Conservation (phyloP, 2,888 invertebrate species). For the Aelia acuminata region DNA sequence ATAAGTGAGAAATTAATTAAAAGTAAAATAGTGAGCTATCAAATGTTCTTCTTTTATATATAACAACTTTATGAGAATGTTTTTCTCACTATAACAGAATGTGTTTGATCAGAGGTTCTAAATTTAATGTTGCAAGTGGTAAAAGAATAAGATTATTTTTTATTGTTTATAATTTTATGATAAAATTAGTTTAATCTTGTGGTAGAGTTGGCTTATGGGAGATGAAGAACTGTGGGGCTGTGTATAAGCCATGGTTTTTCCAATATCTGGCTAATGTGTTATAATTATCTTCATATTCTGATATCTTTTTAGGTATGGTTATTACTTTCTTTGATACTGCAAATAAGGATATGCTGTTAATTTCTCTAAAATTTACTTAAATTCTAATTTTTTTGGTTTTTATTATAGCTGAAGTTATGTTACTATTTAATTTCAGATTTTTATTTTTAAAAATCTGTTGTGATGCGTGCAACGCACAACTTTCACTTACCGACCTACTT, state of each 20-base stretch:
- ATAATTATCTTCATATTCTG: constrained; percentile 53
- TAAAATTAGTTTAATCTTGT: not conserved
- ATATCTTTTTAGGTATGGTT: constrained; percentile 36
- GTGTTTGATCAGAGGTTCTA: too few relatives aligned
- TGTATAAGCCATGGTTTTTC: constrained; percentile 22
- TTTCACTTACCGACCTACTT: too few relatives aligned
- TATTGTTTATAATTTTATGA: not conserved
- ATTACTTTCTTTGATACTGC: not conserved
- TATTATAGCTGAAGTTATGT: too few relatives aligned
- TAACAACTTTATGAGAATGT: too few relatives aligned
- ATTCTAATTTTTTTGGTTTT: not conserved
- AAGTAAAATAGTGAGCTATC: too few relatives aligned
- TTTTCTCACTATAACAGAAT: too few relatives aligned
- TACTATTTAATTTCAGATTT: too few relatives aligned
- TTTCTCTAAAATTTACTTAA: not conserved
- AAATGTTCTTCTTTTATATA: too few relatives aligned
- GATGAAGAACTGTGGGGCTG: not conserved
- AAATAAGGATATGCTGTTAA: not conserved
- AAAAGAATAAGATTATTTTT: not conserved
- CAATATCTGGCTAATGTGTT: constrained; percentile 31
- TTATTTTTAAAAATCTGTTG: too few relatives aligned
- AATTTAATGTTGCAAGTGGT: too few relatives aligned
- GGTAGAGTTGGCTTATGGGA: constrained; percentile 27
- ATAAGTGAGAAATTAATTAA: too few relatives aligned
- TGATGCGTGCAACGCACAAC: too few relatives aligned